Evolutionary conservation across 2,113 vertebrate species (phyloP).

Genomic region (Neodontobutis hainanensis): DNA sequence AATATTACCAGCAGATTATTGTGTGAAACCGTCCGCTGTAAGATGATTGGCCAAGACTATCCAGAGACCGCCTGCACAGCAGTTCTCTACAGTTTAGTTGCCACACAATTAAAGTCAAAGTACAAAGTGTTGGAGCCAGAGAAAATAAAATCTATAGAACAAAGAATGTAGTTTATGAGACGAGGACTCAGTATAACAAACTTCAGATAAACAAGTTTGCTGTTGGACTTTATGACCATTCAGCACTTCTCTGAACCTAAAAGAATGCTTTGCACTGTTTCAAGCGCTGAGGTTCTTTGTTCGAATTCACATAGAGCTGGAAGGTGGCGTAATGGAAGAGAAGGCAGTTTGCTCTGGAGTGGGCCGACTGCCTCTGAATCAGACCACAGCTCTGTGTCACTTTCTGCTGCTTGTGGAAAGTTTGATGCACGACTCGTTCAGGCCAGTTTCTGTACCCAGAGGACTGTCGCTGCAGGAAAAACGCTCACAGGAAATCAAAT

Average conservation of each 20-base stretch:
- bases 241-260: constrained; percentile 10
- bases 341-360: constrained; percentile 37
- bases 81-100: neutral
- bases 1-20: neutral
- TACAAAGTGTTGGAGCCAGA: neutral
- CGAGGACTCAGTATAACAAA: neutral
- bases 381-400: constrained; percentile 24
- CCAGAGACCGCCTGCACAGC: neutral
- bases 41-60: neutral
- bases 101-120: neutral
- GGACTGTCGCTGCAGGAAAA: neutral
- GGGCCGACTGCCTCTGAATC: constrained; percentile 23
- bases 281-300: constrained; percentile 29
- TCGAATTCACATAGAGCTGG: constrained; percentile 27
- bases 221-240: constrained; percentile 18
- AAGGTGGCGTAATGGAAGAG: constrained; percentile 8
- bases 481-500: neutral
- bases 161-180: neutral
- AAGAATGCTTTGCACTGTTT: constrained; percentile 21
- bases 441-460: constrained; percentile 11
- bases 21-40: neutral
- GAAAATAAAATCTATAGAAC: neutral
- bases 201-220: neutral
- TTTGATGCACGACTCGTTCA: constrained; percentile 30
- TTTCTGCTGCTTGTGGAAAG: constrained; percentile 46